Evolutionary conservation across 2,797 vertebrate genomes (phyloP), one percentile per base, ranked within the genome.

Genomic region (Gobio occitaniae): DNA sequence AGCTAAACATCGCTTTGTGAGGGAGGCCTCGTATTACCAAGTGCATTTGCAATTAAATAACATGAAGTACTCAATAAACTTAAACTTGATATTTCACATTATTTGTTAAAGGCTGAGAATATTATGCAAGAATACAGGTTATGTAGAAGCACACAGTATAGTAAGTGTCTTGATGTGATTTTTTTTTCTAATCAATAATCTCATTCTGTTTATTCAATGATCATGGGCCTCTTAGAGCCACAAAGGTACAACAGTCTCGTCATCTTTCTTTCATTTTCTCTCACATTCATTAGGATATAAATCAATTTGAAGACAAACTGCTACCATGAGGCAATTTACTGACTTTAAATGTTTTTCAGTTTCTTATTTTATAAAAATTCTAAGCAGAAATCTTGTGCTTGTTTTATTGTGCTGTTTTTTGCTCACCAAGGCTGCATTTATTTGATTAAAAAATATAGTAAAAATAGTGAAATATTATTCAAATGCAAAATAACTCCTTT

Each of bases 181-280:
- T 41, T 56, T 8, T 59, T 25, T 41, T n/a, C 12, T 25, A 61
- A 17, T 61, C 8, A 61, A 78, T 61, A 44, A 61, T 61, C 36
- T 44, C 21, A 19, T 44, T 61, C 2, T 36, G 47, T 80, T 66
- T 50, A 65, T 48, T 80, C 29, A 8, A 21, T 17, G 11, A 79
- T 8, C 9, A 21, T 32, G 3, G 15, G 25, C 63, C n/a, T 13
- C 61, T 36, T 25, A 66, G 5, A 66, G 16, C 2, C 21, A 61
- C 21, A 77, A 59, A 52, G 16, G 44, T 74, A 47, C 21, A 71
- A 9, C 36, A 47, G 21, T 59, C 21, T 47, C 2, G 19, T 70
- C n/a, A 69, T 38, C 56, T 44, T 44, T 78, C 25, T 74, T 36
- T 72, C 13, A 59, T 21, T 54, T 75, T 86, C 36, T n/a, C 47